Evolutionary conservation across 2,888 invertebrate species (phyloP).

Genomic region (Coecobrya sp.): DNA sequence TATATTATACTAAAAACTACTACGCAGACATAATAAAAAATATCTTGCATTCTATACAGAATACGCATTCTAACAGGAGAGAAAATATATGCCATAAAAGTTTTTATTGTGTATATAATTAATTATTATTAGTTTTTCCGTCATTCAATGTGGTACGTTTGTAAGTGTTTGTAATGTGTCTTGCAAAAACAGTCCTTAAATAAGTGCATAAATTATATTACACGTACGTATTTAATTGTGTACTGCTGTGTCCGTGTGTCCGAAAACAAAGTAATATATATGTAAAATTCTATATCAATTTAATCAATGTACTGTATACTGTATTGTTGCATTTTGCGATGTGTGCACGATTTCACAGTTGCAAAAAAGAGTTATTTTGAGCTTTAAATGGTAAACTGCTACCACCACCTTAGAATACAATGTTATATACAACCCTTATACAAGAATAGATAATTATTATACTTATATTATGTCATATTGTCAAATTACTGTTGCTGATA

Average conservation of each 20-base stretch:
- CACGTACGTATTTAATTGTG: slow-evolving; percentile 19
- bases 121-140: slow-evolving; percentile 47
- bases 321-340: slow-evolving; percentile 53
- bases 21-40: slow-evolving; percentile 13
- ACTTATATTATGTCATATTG: slow-evolving; percentile 41
- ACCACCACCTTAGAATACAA: slow-evolving; percentile 58
- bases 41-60: slow-evolving; percentile 15
- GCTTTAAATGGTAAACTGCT: slow-evolving; percentile 69
- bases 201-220: slow-evolving; percentile 65
- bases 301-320: slow-evolving; percentile 47
- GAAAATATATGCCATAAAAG: slow-evolving; percentile 48
- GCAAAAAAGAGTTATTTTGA: slow-evolving; percentile 70
- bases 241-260: slow-evolving; percentile 43
- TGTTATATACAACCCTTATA: slow-evolving; percentile 34
- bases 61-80: slow-evolving; percentile 6
- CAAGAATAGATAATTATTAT: not conserved
- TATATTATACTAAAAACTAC: slow-evolving; percentile 2
- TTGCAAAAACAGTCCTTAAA: slow-evolving; percentile 73
- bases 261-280: slow-evolving; percentile 46
- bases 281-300: slow-evolving; percentile 30
- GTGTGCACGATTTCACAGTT: slow-evolving; percentile 58
- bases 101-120: slow-evolving; percentile 18
- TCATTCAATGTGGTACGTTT: slow-evolving; percentile 41
- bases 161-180: slow-evolving; percentile 59
- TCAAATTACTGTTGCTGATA: slow-evolving; percentile 22